Base-by-base conservation (phyloP, 2,888 invertebrate species). In the Aethes cnicana region DNA sequence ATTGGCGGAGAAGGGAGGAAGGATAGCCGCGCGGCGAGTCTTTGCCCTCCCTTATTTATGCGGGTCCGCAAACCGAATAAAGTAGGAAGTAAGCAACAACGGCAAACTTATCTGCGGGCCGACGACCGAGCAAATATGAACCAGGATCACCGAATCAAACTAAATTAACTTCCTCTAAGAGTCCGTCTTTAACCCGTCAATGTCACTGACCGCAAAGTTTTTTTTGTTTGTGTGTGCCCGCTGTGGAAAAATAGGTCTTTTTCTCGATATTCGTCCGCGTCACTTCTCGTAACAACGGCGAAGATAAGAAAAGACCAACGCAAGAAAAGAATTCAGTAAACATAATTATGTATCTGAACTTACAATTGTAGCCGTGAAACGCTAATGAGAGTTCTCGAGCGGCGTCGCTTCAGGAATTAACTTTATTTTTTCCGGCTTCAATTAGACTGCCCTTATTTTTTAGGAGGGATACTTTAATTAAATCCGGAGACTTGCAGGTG, bases 311-410 rank as follows among this genome's bases (percentile, higher is more conserved):
- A 84, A 83, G 79, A n/a, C n/a, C 77, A 74, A 81, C 77, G 82
- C 84, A 85, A 84, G 87, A 87, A 89, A 89, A 86, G 87, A 86
- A 87, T 88, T 87, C 80, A 77, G 84, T 84, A 83, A 87, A 86
- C 82, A 84, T 84, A 87, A 89, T 89, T 89, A 87, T n/a, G n/a
- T n/a, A n/a, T 88, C 87, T 84, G 81, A 85, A 83, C 82, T 84
- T 80, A 80, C 82, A 84, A 85, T 85, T 82, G 85, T 84, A 85
- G 81, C 81, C 73, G 80, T 81, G 79, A 84, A 78, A 77, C 76
- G 75, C 77, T 81, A 85, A 85, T 84, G 83, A 85, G 85, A 83
- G 79, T 81, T 81, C 74, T 77, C 57, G 70, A 49, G 43, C 69
- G 69, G 71, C 69, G 74, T 69, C 70, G 72, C 76, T 78, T 69